phyloP scores from a whole-genome alignment of 2,888 invertebrate genomes.

The Argyresthia goedartella region DNA sequence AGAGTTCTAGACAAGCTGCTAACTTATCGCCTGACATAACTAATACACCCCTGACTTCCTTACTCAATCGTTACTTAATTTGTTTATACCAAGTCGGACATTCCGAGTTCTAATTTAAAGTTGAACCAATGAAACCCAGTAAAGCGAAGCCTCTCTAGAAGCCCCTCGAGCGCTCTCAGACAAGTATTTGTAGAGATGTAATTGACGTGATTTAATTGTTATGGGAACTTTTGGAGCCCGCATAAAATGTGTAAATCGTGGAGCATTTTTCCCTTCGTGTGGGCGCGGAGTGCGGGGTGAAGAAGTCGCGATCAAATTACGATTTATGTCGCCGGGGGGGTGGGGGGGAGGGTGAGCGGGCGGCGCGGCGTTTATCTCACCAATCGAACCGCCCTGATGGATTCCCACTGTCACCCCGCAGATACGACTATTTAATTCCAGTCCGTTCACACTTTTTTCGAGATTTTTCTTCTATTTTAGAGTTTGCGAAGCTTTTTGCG shows the following conservation, averaged over 20 bases:
- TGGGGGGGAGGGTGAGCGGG: conserved; percentile 13
- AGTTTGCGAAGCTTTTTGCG: conserved; percentile 21
- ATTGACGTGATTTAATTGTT: neutral
- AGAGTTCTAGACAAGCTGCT: too few relatives aligned
- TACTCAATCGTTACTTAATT: too few relatives aligned
- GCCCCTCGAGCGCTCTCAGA: too few relatives aligned
- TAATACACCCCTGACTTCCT: too few relatives aligned
- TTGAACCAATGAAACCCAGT: too few relatives aligned
- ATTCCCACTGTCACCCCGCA: conserved; percentile 48
- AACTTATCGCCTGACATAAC: too few relatives aligned
- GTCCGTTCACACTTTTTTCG: conserved; percentile 48
- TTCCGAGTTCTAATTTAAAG: too few relatives aligned
- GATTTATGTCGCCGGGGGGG: conserved; percentile 34
- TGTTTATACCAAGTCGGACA: too few relatives aligned
- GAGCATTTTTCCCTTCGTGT: conserved; percentile 6
- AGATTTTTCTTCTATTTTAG: conserved; percentile 29
- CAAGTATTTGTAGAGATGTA: too few relatives aligned
- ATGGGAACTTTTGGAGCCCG: neutral
- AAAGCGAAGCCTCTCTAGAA: too few relatives aligned
- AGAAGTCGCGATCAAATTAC: conserved; percentile 39
- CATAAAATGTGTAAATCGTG: neutral
- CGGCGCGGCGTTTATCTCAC: conserved; percentile 28
- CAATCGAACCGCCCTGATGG: conserved; percentile 49
- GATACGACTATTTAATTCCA: conserved; percentile 61
- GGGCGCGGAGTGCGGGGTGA: conserved; percentile 15